Percentiles rank a stretch among this genome's conserved stretches.
phyloP scores from a whole-genome alignment of 2,797 vertebrate species.

The Anguilla marmorata region DNA sequence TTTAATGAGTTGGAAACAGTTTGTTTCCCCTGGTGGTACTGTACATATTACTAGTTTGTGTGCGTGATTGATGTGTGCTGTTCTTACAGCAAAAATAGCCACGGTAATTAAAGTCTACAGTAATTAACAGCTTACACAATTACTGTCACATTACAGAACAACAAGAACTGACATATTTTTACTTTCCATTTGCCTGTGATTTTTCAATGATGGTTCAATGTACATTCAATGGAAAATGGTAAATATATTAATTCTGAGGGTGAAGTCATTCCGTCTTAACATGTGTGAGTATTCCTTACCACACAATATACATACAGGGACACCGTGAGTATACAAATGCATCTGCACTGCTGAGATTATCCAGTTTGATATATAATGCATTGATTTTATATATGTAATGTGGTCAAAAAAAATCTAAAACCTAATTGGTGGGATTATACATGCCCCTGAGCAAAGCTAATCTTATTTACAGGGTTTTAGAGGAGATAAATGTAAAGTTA shows the following conservation, averaged over 20 bases:
- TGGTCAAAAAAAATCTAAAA: too few species aligned
- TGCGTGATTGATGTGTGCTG: constrained; percentile 24
- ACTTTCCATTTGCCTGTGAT: background rate
- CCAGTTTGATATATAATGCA: background rate
- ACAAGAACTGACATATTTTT: background rate
- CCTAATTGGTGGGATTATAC: too few species aligned
- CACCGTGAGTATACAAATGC: background rate
- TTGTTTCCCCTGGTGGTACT: constrained; percentile 21
- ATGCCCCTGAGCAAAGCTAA: too few species aligned
- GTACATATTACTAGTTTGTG: constrained; percentile 8
- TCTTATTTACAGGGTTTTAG: too few species aligned
- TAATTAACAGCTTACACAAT: background rate
- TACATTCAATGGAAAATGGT: background rate
- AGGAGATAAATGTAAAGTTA: too few species aligned
- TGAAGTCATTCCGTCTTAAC: background rate
- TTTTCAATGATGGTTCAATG: background rate
- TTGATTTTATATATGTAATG: too few species aligned
- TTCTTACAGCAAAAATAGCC: background rate
- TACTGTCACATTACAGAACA: constrained; percentile 2
- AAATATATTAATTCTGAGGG: background rate
- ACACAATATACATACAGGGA: background rate
- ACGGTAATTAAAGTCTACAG: constrained; percentile 4
- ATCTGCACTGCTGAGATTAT: background rate
- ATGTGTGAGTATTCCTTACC: background rate
- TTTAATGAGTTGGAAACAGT: constrained; percentile 33